Evolutionary conservation across 2,888 invertebrate genomes (phyloP).

Genomic region (Ochlodes sylvanus): DNA sequence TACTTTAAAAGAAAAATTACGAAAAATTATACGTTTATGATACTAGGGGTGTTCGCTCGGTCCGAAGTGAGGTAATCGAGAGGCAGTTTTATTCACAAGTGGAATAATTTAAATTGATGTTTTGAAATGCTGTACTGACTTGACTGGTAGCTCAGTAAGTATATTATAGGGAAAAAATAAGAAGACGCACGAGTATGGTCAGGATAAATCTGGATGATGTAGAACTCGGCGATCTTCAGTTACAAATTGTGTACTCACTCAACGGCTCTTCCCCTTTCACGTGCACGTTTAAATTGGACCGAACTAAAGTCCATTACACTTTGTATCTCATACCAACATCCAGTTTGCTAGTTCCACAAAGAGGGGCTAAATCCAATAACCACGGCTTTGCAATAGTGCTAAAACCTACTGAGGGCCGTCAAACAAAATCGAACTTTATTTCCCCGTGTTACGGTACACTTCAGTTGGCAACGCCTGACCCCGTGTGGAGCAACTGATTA

Average conservation of each 20-base stretch:
- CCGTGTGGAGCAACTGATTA: slow-evolving; percentile 14
- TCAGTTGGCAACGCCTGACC: background rate
- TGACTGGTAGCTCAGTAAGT: too few relatives aligned
- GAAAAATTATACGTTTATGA: too few relatives aligned
- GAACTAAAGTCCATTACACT: slow-evolving; percentile 11
- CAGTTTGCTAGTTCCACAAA: slow-evolving; percentile 22
- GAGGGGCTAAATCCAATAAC: slow-evolving; percentile 26
- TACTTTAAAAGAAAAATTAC: too few relatives aligned
- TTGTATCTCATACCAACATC: slow-evolving; percentile 10
- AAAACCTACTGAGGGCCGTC: background rate
- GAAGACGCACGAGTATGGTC: too few relatives aligned
- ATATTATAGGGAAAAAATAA: too few relatives aligned
- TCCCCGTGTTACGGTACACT: background rate
- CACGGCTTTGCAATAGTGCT: slow-evolving; percentile 4
- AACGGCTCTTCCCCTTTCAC: background rate
- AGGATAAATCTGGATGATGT: too few relatives aligned
- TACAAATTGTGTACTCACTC: background rate
- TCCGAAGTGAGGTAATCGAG: too few relatives aligned
- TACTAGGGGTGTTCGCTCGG: too few relatives aligned
- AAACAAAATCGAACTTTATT: slow-evolving; percentile 12
- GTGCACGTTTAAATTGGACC: background rate
- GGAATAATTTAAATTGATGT: too few relatives aligned
- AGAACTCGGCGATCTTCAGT: too few relatives aligned
- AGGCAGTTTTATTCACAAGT: too few relatives aligned
- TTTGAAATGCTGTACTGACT: too few relatives aligned